Evolutionary conservation across 2,113 vertebrate species (phyloP), one percentile per base, ranked within the genome.

Genomic region (Pungitius pungitius): DNA sequence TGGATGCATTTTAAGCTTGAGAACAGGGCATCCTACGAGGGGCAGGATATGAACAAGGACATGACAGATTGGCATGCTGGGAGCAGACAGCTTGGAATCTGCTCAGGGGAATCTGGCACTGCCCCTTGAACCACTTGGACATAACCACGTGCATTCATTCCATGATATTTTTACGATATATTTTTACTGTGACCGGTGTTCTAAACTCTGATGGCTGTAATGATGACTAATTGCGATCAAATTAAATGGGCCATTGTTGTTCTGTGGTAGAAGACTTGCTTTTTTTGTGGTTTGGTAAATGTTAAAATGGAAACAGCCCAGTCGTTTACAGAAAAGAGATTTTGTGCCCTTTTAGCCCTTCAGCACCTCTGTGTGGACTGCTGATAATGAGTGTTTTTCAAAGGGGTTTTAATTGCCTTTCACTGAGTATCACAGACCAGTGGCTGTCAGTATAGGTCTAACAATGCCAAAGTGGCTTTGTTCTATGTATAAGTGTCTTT

Each of bases 1-100:
- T 7, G 82, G 81, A 82, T 51, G 57, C 82, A 71, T 75, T 87
- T 73, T 69, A 66, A 79, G 85, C 83, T 77, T 63, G 83, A 73
- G 88, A 84, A 86, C 84, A 70, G 87, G 81, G 88, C 89, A 78
- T 89, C 82, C 81, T 84, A 68, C 70, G 82, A 84, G 85, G 78
- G 78, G 80, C 87, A 88, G 89, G 90, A 90, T 89, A 81, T 82
- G 86, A 89, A 87, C 74, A 86, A 88, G 87, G 88, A 85, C 76
- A 71, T 86, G 84, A 89, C 90, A 93, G 92, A 91, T 93, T 92
- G 92, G 89, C 89, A 83, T 90, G 91, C 92, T 93, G 92, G 62
- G 88, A 90, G 85, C 76, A 72, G 81, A 89, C 86, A 84, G 85
- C 84, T 81, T 81, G 80, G 63, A 73, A 72, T 74, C 66, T 69